Evolutionary conservation across 1,140 invertebrate genomes (phyloP).

Genomic region (Cheumatopsyche charites): DNA sequence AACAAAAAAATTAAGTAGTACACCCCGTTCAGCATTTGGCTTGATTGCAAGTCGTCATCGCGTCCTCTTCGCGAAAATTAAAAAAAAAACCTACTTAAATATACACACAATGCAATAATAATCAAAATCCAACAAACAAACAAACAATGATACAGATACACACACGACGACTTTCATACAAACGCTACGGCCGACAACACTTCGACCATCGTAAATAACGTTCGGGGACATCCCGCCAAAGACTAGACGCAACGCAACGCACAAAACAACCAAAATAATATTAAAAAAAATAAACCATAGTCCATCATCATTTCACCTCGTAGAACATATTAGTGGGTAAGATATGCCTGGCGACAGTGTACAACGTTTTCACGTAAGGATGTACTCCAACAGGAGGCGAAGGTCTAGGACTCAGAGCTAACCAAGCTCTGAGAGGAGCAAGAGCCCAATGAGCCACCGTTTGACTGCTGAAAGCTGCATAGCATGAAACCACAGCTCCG

Average conservation of each 20-base stretch:
- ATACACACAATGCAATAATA: too few species aligned
- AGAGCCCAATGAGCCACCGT: slow-evolving; percentile 83
- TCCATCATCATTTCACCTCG: slow-evolving; percentile 23
- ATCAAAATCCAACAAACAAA: not conserved
- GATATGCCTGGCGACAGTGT: slow-evolving; percentile 71
- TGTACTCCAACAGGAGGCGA: slow-evolving; percentile 70
- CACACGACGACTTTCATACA: not conserved
- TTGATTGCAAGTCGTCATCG: too few species aligned
- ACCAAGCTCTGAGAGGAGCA: slow-evolving; percentile 72
- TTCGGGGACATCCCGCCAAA: not conserved
- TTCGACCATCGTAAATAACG: not conserved
- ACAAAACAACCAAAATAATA: slow-evolving; percentile 21
- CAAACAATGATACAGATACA: not conserved
- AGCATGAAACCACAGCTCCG: slow-evolving; percentile 91
- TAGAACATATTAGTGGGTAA: slow-evolving; percentile 66
- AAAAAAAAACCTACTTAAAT: slow-evolving; percentile 21
- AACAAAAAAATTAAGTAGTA: too few species aligned
- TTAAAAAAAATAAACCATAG: slow-evolving; percentile 25
- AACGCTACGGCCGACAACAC: not conserved
- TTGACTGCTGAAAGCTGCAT: slow-evolving; percentile 88
- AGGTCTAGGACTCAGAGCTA: slow-evolving; percentile 50
- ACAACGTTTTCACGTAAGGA: slow-evolving; percentile 85
- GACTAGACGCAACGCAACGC: not conserved
- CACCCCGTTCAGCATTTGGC: too few species aligned
- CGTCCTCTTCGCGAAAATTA: not conserved